Conservation (phyloP, 2,113 vertebrate genomes). For the Ptychochromis oligacanthus region DNA sequence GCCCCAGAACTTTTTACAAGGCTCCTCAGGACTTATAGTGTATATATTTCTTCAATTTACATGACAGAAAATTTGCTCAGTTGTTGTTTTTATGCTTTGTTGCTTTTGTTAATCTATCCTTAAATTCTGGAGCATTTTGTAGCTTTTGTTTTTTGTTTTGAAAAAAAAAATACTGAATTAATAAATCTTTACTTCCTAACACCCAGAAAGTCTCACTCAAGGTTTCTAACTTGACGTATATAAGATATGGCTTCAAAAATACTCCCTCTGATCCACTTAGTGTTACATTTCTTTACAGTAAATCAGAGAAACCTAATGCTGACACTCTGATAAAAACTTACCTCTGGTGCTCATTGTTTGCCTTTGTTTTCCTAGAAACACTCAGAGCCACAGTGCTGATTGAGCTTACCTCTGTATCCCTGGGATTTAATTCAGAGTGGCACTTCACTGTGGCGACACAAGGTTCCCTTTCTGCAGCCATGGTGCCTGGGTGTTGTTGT, state of each 20-base stretch:
- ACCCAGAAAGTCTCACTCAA: neutral
- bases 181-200: neutral
- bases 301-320: conserved; percentile 1
- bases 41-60: neutral
- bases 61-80: neutral
- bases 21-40: neutral
- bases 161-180: neutral
- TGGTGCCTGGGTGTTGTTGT: conserved; percentile 49
- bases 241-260: neutral
- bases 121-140: neutral
- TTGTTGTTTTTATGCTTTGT: neutral
- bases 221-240: neutral
- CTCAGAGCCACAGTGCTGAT: conserved; percentile 26
- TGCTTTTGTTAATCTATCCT: neutral
- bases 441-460: conserved; percentile 57
- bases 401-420: conserved; percentile 49
- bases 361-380: conserved; percentile 9
- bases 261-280: conserved; percentile 6
- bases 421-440: conserved; percentile 66
- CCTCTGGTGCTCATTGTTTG: conserved; percentile 7
- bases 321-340: conserved; percentile 8
- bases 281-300: conserved; percentile 12
- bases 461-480: conserved; percentile 44
- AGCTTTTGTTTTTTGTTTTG: neutral
- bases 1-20: neutral